phyloP scores from a whole-genome alignment of 2,888 invertebrate species.

The Eupsilia transversa region DNA sequence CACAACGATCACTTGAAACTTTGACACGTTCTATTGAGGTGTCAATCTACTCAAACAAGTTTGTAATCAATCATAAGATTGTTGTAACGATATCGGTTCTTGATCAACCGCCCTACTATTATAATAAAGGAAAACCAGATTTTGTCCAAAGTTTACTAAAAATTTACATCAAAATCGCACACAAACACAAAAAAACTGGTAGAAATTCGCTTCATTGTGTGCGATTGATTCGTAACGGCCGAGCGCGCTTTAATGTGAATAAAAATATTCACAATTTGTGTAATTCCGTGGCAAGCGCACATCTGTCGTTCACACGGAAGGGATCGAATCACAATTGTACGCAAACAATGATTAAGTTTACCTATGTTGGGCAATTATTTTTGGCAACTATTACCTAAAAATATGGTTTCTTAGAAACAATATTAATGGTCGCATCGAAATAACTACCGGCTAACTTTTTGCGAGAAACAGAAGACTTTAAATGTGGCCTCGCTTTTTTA shows the following conservation, averaged over 20 bases:
- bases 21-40: slow-evolving; percentile 73
- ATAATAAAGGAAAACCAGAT: slow-evolving; percentile 83
- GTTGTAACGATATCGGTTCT: slow-evolving; percentile 85
- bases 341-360: slow-evolving; percentile 72
- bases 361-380: slow-evolving; percentile 60
- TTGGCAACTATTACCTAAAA: slow-evolving; percentile 41
- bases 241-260: slow-evolving; percentile 88
- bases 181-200: slow-evolving; percentile 85
- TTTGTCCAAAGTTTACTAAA: slow-evolving; percentile 85
- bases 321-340: slow-evolving; percentile 78
- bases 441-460: slow-evolving; percentile 61
- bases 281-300: slow-evolving; percentile 85
- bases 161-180: slow-evolving; percentile 89
- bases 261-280: slow-evolving; percentile 89
- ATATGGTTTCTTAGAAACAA: slow-evolving; percentile 53
- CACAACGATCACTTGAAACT: slow-evolving; percentile 60
- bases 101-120: slow-evolving; percentile 85
- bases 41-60: slow-evolving; percentile 88
- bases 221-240: slow-evolving; percentile 90
- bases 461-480: slow-evolving; percentile 59
- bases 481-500: slow-evolving; percentile 79
- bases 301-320: slow-evolving; percentile 89
- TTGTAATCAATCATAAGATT: slow-evolving; percentile 90
- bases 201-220: slow-evolving; percentile 88
- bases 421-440: slow-evolving; percentile 47